These are phyloP conservation scores for Anabas testudineus DNA, from an alignment of 2,797 vertebrate genomes.

Conservation along the genomic window DNA sequence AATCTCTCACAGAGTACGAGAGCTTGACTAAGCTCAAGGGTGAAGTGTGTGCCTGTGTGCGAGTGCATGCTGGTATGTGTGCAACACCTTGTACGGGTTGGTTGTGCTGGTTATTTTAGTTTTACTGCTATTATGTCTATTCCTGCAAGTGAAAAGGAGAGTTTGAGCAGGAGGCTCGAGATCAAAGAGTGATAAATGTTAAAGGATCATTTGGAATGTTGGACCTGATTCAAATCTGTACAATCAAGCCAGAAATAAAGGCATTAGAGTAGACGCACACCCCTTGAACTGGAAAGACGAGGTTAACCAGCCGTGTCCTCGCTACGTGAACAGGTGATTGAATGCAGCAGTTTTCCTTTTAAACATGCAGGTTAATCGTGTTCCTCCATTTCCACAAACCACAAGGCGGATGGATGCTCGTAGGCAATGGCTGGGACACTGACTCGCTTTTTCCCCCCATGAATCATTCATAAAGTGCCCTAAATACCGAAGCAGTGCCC, in stretches of 20 bases:
- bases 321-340: neutral
- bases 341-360: neutral
- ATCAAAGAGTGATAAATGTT: neutral
- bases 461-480: constrained; percentile 59
- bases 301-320: neutral
- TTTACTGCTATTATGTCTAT: no score
- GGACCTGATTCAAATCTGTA: neutral
- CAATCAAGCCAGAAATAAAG: constrained; percentile 18
- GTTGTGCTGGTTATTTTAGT: no score
- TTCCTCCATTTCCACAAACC: constrained; percentile 10
- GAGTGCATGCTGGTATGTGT: constrained; percentile 12
- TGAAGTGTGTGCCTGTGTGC: constrained; percentile 14
- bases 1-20: constrained; percentile 26
- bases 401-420: constrained; percentile 50
- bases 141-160: neutral
- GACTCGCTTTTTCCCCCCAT: constrained; percentile 47
- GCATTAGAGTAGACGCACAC: constrained; percentile 11
- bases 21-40: constrained; percentile 36
- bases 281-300: neutral
- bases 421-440: neutral
- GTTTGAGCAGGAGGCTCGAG: neutral
- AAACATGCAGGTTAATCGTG: constrained; percentile 16
- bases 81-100: no score
- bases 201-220: constrained; percentile 1
- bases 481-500: constrained; percentile 19